A percentile compares a stretch with the other conserved stretches of the same genome.
Evolutionary conservation across 2,888 invertebrate genomes (phyloP).

Genomic region (Hypomecis punctinalis): DNA sequence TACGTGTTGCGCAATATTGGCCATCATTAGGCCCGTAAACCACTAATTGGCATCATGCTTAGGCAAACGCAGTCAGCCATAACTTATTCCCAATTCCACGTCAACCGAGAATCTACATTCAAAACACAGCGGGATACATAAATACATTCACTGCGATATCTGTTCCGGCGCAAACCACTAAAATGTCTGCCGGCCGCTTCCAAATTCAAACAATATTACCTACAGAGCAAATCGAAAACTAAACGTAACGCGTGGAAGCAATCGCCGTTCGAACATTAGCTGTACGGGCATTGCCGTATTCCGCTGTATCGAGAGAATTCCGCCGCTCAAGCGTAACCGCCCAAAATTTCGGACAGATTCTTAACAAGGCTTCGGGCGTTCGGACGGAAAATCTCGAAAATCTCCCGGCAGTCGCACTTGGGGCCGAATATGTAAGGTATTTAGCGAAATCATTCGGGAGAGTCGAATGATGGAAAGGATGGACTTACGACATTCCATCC

Average conservation of each 20-base stretch:
- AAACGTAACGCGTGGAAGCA: conserved; percentile 43
- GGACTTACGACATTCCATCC: conserved; percentile 29
- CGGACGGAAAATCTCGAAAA: conserved; percentile 80
- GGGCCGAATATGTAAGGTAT: conserved; percentile 79
- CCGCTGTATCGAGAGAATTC: conserved; percentile 53
- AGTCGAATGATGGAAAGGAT: conserved; percentile 19
- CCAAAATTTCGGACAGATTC: conserved; percentile 73
- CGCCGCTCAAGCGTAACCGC: conserved; percentile 56
- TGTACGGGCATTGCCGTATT: conserved; percentile 22
- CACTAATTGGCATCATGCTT: no score
- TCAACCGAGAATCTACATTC: neutral
- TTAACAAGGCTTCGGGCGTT: conserved; percentile 73
- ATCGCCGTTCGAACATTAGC: conserved; percentile 46
- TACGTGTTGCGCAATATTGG: no score
- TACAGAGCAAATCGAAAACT: conserved; percentile 42
- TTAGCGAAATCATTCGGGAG: conserved; percentile 51
- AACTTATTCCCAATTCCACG: no score
- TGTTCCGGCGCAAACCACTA: conserved; percentile 22
- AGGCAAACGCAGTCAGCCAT: no score
- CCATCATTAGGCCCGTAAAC: no score
- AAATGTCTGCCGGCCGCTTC: conserved; percentile 29
- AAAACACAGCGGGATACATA: neutral
- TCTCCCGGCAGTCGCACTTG: conserved; percentile 75
- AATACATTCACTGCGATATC: conserved; percentile 1
- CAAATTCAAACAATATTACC: conserved; percentile 39